Evolutionary conservation across 1,140 invertebrate genomes (phyloP).

Genomic region (Macrotrachela quadricornifera): DNA sequence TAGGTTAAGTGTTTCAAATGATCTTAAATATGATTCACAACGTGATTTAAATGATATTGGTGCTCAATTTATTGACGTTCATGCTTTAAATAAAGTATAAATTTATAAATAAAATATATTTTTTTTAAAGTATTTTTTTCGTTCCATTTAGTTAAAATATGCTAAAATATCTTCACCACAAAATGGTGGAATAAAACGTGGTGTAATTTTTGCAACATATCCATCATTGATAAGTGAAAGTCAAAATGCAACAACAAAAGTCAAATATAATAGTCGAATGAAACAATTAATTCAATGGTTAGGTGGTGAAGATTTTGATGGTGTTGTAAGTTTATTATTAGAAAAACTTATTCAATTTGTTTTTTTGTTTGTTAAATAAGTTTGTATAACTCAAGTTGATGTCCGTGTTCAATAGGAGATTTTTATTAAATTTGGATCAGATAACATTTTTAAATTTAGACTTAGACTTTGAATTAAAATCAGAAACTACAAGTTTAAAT

Average conservation of each 20-base stretch:
- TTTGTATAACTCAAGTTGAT: too few species aligned
- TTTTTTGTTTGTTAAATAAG: too few species aligned
- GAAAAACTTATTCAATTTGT: too few species aligned
- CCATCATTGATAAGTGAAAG: slow-evolving; percentile 91
- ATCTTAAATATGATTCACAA: slow-evolving; percentile 92
- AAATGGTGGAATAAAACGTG: slow-evolving; percentile 79
- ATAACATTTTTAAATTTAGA: too few species aligned
- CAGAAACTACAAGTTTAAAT: too few species aligned
- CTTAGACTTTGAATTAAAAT: too few species aligned
- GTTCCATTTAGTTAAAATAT: slow-evolving; percentile 19
- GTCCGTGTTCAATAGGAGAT: too few species aligned
- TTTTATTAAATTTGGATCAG: too few species aligned
- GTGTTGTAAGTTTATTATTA: slow-evolving; percentile 34
- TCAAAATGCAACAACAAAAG: slow-evolving; percentile 44
- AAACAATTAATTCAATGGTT: slow-evolving; percentile 92
- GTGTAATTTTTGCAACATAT: slow-evolving; percentile 93
- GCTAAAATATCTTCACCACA: slow-evolving; percentile 71
- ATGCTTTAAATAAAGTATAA: slow-evolving; percentile 52
- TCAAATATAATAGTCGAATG: slow-evolving; percentile 75
- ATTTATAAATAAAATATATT: too few species aligned
- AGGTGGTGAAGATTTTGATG: slow-evolving; percentile 72
- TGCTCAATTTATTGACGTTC: slow-evolving; percentile 63
- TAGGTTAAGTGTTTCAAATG: slow-evolving; percentile 76
- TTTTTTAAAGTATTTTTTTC: too few species aligned
- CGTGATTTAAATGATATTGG: slow-evolving; percentile 86